A percentile compares a stretch with the other conserved stretches of the same genome.
Evolutionary conservation across 2,113 vertebrate species (phyloP).

Genomic region (Phylloscopus trochilus): DNA sequence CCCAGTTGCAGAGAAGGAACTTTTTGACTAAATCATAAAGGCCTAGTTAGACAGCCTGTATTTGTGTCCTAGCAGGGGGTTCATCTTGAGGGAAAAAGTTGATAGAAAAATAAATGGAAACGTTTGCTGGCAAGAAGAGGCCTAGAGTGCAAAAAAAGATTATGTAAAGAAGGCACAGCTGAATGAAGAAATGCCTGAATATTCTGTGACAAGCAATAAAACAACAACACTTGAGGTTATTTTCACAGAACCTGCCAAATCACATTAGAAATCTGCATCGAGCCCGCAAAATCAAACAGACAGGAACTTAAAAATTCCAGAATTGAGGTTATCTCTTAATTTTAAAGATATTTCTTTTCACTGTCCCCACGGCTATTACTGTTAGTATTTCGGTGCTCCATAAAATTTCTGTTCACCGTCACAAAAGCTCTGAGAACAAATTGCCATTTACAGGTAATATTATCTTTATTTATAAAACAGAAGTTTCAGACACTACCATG

Average conservation of each 20-base stretch:
- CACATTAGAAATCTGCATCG: not conserved
- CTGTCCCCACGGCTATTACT: not conserved
- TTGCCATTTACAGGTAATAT: not conserved
- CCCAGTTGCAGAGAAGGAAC: not conserved
- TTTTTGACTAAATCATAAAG: not conserved
- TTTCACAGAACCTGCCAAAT: not conserved
- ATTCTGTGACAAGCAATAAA: not conserved
- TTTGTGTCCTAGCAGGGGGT: not conserved
- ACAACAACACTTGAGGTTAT: not conserved
- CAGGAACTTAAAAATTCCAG: not conserved
- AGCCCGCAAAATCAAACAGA: not conserved
- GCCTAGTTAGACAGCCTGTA: not conserved
- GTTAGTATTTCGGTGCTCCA: not conserved
- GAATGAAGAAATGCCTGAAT: not conserved
- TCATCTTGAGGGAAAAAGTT: not conserved
- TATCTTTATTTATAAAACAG: not conserved
- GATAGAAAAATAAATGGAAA: constrained; percentile 1
- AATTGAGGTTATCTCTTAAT: not conserved
- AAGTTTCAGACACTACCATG: not conserved
- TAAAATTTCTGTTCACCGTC: not conserved
- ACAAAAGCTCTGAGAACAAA: not conserved
- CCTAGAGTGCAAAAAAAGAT: not conserved
- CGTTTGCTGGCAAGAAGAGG: not conserved
- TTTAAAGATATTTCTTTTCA: not conserved
- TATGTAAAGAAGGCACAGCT: not conserved